Evolutionary conservation across 2,113 vertebrate genomes (phyloP).

Genomic region (Pteruthius melanotis): DNA sequence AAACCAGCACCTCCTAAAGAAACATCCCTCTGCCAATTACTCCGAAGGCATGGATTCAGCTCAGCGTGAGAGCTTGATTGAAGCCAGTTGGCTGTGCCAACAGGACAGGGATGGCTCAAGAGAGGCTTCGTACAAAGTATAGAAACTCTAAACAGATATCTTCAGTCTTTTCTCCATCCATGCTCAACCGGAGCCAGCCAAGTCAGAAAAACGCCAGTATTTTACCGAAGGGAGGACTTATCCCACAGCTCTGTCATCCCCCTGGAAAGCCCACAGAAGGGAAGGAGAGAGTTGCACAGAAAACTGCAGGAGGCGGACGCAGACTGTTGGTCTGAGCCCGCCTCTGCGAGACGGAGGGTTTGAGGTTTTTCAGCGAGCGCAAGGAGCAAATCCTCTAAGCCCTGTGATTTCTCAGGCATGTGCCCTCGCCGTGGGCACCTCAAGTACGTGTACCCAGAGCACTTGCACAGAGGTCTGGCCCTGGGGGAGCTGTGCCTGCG

Average conservation of each 20-base stretch:
- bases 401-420: not conserved
- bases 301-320: not conserved
- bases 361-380: not conserved
- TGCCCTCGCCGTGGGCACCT: not conserved
- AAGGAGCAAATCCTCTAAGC: not conserved
- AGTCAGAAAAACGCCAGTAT: not conserved
- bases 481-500: not conserved
- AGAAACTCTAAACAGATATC: not conserved
- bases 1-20: constrained; percentile 38
- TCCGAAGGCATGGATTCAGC: constrained; percentile 19
- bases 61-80: not conserved
- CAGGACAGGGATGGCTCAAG: not conserved
- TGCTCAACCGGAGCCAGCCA: not conserved
- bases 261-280: not conserved
- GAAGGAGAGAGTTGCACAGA: not conserved
- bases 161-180: not conserved
- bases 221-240: not conserved
- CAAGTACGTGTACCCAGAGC: not conserved
- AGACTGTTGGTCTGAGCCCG: not conserved
- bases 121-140: not conserved
- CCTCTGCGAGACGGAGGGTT: not conserved
- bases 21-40: constrained; percentile 4
- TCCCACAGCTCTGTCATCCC: not conserved
- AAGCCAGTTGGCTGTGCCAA: constrained; percentile 33
- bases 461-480: not conserved